Evolutionary conservation across 2,888 invertebrate species (phyloP).

Genomic region (Ichneumoninae sp.): DNA sequence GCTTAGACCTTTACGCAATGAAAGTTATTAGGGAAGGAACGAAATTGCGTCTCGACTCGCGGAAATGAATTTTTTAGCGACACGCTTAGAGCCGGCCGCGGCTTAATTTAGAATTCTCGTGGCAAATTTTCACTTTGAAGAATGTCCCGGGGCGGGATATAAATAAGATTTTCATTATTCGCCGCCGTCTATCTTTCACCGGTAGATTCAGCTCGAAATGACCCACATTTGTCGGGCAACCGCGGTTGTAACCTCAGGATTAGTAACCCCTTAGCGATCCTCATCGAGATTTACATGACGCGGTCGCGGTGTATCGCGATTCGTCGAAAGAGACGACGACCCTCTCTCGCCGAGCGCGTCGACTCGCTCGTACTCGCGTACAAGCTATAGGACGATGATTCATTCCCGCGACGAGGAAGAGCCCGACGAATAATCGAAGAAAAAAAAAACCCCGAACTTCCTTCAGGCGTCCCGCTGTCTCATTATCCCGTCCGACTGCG

Average conservation of each 20-base stretch:
- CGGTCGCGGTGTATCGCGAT: neutral
- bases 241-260: conserved; percentile 30
- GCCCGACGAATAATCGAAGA: neutral
- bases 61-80: neutral
- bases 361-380: neutral
- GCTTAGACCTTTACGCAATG: neutral
- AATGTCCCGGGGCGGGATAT: conserved; percentile 1
- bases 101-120: neutral
- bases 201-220: neutral
- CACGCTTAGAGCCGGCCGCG: neutral
- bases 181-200: neutral
- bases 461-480: conserved; percentile 5
- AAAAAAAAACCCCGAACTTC: conserved; percentile 32
- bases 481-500: neutral
- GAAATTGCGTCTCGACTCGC: neutral
- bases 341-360: conserved; percentile 4
- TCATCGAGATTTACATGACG: neutral
- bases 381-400: neutral
- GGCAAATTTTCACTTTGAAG: neutral
- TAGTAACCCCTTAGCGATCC: neutral
- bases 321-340: conserved; percentile 15
- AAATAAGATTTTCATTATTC: conserved; percentile 3
- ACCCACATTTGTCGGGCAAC: conserved; percentile 25
- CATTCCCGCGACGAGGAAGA: neutral
- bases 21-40: neutral